Conservation (phyloP, 2,888 invertebrate genomes). For the Hirtodrosophila histrioides region DNA sequence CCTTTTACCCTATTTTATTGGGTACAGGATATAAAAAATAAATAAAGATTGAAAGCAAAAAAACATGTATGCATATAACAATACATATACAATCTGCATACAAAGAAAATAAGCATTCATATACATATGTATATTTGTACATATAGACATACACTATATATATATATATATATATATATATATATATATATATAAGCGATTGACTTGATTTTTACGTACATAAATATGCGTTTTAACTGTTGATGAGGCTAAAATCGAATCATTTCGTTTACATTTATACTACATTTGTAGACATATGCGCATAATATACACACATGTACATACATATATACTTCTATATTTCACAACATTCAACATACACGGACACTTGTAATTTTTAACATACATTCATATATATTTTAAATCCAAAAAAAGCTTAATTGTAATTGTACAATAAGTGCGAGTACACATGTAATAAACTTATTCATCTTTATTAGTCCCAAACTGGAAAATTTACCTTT, state of each 20-base stretch:
- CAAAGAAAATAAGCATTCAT: not conserved
- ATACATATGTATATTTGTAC: not conserved
- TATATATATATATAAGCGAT: not conserved
- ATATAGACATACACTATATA: too few relatives aligned
- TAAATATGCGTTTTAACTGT: slow-evolving; percentile 34
- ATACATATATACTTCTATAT: slow-evolving; percentile 20
- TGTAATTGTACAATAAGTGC: not conserved
- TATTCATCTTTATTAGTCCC: slow-evolving; percentile 18
- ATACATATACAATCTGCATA: slow-evolving; percentile 2
- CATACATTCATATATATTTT: slow-evolving; percentile 13
- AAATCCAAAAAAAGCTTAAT: slow-evolving; percentile 5
- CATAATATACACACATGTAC: slow-evolving; percentile 27
- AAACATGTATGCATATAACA: not conserved
- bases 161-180: not conserved
- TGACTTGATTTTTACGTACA: not conserved
- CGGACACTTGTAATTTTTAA: slow-evolving; percentile 11
- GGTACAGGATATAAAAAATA: too few relatives aligned
- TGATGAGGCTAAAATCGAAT: slow-evolving; percentile 48
- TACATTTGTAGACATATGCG: slow-evolving; percentile 15
- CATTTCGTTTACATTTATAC: slow-evolving; percentile 22
- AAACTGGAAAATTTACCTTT: slow-evolving; percentile 10
- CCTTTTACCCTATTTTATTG: too few relatives aligned
- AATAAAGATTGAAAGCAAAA: too few relatives aligned
- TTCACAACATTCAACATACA: slow-evolving; percentile 9
- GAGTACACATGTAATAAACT: slow-evolving; percentile 3